Base-by-base conservation (phyloP, 2,888 invertebrate genomes). In the Rhodophaea formosa region DNA sequence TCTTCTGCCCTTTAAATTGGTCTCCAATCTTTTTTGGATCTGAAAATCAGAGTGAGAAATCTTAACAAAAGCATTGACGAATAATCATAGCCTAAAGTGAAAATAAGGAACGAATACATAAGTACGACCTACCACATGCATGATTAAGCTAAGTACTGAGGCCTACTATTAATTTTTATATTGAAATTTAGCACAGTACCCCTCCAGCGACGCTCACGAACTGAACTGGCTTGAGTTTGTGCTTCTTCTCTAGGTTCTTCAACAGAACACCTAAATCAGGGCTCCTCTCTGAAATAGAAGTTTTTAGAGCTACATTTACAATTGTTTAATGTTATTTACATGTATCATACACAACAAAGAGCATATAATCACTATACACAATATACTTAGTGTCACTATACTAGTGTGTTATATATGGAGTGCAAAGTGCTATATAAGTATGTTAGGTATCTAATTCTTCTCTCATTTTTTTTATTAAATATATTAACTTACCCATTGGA, bases 151-250 rank as follows among this genome's bases (percentile, higher is more conserved):
- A 57, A 56, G 59, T 62, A 62, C 53, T 49, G 58, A 15, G 30
- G 44, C 45, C 56, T 44, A 62, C 45, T 17, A 51, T 6, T 12
- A 45, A 52, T 59, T 58, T 62, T 63, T 62, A 61, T 62, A 60
- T 62, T 57, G 60, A 66, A 64, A 68, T 57, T 64, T 55, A 64
- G 30, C 59, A 65, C 54, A 72, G 67, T 81, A 90, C 89, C 82
- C 88, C 89, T 59, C 74, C 75, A 16, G 84, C 80, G 8, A 87
- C 79, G 67, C 83, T 88, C 42, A 62, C 64, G 55, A 88, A 86
- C 59, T 88, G 82, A 52, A 66, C 59, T 10, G 89, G 89, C 63
- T 80, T 88, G 47, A 61, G 62, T 74, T 88, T 88, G 65, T 88
- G 86, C 57, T 81, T 79, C 69, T 83, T 85, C 60, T 75, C 76